Evolutionary conservation across 1,140 invertebrate genomes (phyloP).

Genomic region (Sitophilus oryzae): DNA sequence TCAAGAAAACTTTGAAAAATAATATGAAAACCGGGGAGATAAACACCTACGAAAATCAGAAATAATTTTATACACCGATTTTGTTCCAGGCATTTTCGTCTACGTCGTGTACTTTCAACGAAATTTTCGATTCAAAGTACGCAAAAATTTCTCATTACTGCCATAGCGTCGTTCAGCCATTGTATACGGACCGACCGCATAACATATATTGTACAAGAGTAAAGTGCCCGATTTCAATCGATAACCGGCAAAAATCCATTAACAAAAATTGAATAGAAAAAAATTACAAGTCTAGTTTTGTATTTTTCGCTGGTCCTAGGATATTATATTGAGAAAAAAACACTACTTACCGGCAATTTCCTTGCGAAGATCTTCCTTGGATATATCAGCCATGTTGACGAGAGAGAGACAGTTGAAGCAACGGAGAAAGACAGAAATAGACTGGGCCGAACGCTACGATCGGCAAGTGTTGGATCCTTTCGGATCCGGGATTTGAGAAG

Average conservation of each 20-base stretch:
- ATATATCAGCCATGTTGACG: conserved; percentile 58
- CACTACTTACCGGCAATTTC: conserved; percentile 62
- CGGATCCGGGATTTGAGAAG: conserved; percentile 2
- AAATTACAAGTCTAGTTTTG: conserved; percentile 35
- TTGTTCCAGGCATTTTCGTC: conserved; percentile 34
- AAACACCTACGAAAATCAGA: conserved; percentile 39
- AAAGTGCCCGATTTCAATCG: conserved; percentile 47
- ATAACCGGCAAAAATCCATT: conserved; percentile 37
- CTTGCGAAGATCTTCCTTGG: conserved; percentile 61
- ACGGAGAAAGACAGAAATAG: conserved; percentile 31
- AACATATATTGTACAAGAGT: conserved; percentile 44
- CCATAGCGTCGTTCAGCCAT: conserved; percentile 43
- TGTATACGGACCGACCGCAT: conserved; percentile 38
- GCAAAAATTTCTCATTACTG: conserved; percentile 27
- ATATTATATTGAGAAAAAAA: conserved; percentile 38
- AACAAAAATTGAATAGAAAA: conserved; percentile 38
- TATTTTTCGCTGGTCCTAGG: conserved; percentile 16
- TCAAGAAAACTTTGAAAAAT: conserved; percentile 32
- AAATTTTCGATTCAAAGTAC: conserved; percentile 34
- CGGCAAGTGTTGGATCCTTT: conserved; percentile 1
- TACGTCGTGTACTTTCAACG: conserved; percentile 32
- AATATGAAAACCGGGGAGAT: conserved; percentile 34
- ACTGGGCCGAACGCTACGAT: conserved; percentile 19
- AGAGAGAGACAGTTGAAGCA: conserved; percentile 24
- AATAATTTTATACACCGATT: conserved; percentile 38